Evolutionary conservation across 2,113 vertebrate species (phyloP), one percentile per base, ranked within the genome.

Genomic region (Ellobius talpinus): DNA sequence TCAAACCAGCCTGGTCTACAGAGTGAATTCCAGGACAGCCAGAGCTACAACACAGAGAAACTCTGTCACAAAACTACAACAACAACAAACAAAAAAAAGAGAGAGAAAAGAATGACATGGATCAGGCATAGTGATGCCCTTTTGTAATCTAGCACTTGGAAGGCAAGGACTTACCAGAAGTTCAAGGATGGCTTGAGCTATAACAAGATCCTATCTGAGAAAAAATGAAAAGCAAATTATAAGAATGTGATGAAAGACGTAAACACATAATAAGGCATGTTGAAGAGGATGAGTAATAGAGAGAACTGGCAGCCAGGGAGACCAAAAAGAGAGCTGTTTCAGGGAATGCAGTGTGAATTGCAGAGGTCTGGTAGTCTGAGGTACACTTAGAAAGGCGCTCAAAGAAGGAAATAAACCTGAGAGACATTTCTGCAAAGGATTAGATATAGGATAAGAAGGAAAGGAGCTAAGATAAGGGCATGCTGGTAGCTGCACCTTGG

Each of bases 161-260:
- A 86, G 61, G 42, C 61, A 86, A 63, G 21, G 42, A 63, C 3
- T 66, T 29, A 66, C 61, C 42, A 86, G 47, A 45, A 66, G 14
- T 45, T 86, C 61, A 47, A 33, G 61, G 9, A 65, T 66, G 39
- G 10, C 85, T 68, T 50, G 31, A 33, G 66, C 47, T 72, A 26
- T 88, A 39, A 73, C 45, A 72, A 73, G 50, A 72, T 36, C 11
- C 33, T 87, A 47, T n/a, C 45, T 24, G 10, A 52, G 63, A 39
- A 87, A 87, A 87, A 68, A 55, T 13, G 17, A 39, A 55, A 72
- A 58, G 50, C 45, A 26, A 52, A n/a, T 10, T 73, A 26, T 73
- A 55, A 55, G 47, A 50, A 70, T 87, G 82, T 89, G 52, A 26
- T 78, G 95, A 94, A 72, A 95, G 61, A 93, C 77, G 86, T 88